phyloP scores from a whole-genome alignment of 2,888 invertebrate species.

The Scaptodrosophila latifasciaeformis region DNA sequence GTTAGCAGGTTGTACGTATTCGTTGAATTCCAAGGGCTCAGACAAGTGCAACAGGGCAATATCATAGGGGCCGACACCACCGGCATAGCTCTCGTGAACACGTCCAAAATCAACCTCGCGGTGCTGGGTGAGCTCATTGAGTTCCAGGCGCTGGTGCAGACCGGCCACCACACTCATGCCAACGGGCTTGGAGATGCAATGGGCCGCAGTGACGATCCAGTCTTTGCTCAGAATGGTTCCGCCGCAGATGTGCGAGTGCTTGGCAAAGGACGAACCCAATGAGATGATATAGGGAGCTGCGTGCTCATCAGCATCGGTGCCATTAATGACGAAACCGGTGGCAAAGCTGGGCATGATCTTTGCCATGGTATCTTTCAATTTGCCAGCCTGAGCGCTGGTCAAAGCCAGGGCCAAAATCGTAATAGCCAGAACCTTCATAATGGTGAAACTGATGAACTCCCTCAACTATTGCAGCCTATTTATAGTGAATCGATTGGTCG shows the following conservation, averaged over 20 bases:
- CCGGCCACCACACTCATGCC: conserved; percentile 73
- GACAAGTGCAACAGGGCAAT: conserved; percentile 76
- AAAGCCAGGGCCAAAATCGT: conserved; percentile 48
- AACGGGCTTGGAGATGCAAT: conserved; percentile 62
- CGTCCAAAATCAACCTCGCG: conserved; percentile 60
- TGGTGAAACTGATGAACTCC: too few relatives aligned
- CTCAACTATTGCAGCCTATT: too few relatives aligned
- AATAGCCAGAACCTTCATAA: conserved; percentile 63
- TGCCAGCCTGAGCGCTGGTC: conserved; percentile 52
- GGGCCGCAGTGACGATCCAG: conserved; percentile 75
- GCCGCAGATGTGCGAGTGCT: conserved; percentile 74
- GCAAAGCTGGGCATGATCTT: conserved; percentile 62
- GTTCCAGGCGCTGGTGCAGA: conserved; percentile 66
- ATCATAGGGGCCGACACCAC: conserved; percentile 76
- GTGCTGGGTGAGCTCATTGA: conserved; percentile 56
- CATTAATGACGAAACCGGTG: conserved; percentile 69
- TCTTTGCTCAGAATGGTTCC: conserved; percentile 73
- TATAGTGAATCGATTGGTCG: neutral
- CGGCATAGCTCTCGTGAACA: conserved; percentile 67
- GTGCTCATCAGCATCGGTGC: conserved; percentile 71
- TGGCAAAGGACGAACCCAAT: conserved; percentile 47
- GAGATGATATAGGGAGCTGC: conserved; percentile 76
- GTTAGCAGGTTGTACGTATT: conserved; percentile 67
- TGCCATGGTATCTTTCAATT: conserved; percentile 34
- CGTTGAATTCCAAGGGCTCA: conserved; percentile 60